Evolutionary conservation across 2,113 vertebrate genomes (phyloP).

Genomic region (Oxyura jamaicensis): DNA sequence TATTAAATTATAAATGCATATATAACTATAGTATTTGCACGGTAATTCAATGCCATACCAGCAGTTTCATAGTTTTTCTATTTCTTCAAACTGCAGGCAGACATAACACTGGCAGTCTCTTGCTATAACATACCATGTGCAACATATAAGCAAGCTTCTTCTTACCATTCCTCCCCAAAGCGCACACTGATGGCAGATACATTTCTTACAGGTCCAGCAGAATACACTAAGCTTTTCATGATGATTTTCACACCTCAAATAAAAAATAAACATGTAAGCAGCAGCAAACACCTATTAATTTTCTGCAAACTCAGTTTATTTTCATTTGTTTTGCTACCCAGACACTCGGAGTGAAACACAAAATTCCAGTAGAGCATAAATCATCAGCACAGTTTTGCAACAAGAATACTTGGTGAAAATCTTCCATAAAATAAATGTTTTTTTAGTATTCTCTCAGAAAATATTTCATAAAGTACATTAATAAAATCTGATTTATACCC

Average conservation of each 20-base stretch:
- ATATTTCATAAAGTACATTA: neutral
- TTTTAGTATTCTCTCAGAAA: neutral
- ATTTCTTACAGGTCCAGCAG: slow-evolving; percentile 99
- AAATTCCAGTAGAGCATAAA: neutral
- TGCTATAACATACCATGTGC: accelerated
- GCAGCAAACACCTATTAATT: neutral
- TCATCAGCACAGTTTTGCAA: neutral
- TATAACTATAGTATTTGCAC: neutral
- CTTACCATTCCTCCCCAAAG: slow-evolving; percentile 99
- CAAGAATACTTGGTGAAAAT: neutral
- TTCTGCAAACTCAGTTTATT: neutral
- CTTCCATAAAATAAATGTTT: neutral
- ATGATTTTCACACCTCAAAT: slow-evolving; percentile 94
- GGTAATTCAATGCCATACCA: neutral
- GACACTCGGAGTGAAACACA: neutral
- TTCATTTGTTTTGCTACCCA: neutral
- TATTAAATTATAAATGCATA: neutral
- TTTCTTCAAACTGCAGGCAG: neutral
- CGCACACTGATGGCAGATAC: slow-evolving; percentile 98
- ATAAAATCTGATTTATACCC: neutral
- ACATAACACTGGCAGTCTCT: neutral
- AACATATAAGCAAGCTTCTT: neutral
- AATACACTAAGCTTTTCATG: slow-evolving; percentile 98
- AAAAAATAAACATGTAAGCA: neutral
- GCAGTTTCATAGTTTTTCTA: neutral